These are phyloP conservation scores for Parotocinclus haroldoi DNA, from an alignment of 2,797 vertebrate genomes.

Conservation along the genomic window DNA sequence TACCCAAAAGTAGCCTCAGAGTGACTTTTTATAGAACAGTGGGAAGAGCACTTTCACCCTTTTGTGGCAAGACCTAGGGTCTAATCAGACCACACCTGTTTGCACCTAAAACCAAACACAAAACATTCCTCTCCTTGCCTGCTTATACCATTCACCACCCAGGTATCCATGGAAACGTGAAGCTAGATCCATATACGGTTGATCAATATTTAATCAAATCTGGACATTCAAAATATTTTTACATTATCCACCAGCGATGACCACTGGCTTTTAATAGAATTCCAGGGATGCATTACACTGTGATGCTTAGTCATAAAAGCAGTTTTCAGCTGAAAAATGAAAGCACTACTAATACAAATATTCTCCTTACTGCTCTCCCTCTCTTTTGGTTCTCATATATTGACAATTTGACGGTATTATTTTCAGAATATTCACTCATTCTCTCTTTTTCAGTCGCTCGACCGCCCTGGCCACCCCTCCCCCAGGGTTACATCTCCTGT, in stretches of 20 bases:
- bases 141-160: conserved; percentile 16
- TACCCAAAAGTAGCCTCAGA: no score
- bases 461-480: no score
- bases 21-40: no score
- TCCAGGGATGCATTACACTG: conserved; percentile 13
- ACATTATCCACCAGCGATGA: conserved; percentile 35
- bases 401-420: conserved; percentile 16
- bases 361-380: conserved; percentile 1
- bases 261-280: conserved; percentile 16
- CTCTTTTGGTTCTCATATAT: background rate
- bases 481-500: conserved; percentile 7
- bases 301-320: conserved; percentile 4
- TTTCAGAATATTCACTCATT: conserved; percentile 19
- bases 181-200: conserved; percentile 33
- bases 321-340: conserved; percentile 7
- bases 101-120: background rate
- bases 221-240: conserved; percentile 30
- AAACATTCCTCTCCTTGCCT: conserved; percentile 5
- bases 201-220: conserved; percentile 47
- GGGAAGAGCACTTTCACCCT: no score
- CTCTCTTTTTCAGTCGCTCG: background rate
- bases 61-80: no score
- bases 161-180: conserved; percentile 47
- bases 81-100: no score
- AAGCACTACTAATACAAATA: conserved; percentile 11